Base-by-base conservation (phyloP, 1,140 invertebrate species). In the Aleiodes sp. region DNA sequence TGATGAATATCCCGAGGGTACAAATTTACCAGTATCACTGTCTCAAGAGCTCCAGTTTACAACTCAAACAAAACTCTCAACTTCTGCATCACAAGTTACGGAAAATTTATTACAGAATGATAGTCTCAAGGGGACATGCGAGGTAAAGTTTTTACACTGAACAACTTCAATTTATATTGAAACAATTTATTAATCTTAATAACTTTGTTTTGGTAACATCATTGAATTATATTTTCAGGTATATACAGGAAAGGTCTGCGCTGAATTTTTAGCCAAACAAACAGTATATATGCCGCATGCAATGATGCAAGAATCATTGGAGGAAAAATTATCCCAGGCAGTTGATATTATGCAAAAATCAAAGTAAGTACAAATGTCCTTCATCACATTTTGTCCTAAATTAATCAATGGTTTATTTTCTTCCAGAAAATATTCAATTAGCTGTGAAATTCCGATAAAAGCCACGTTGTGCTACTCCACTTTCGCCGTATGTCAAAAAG, bases 391-490 rank as follows among this genome's bases (percentile, higher is more conserved):
- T 16, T 12, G 19, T 4, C 46, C 14, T 7, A 52, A 52, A 7
- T 52, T 7, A 52, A 2, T 16, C 31, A 35, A 4, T n/a, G n/a
- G 2, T 52, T 9, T 52, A 9, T n/a, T 1, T 19, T 12, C 10
- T 52, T 52, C 46, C 46, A 52, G 46, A 16, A 94, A 95, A 72
- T 89, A 96, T 46, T 93, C 93, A 37, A 82, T 88, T 21, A 90
- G 91, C 71, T 96, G 94, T 82, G 88, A 91, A 71, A 89, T 90
- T 33, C 96, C 93, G 83, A 94, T 93, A 0, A 86, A 92, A 31
- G 94, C 94, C 0, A 96, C 95, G 56, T 87, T 98, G 14, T 99
- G 97, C 81, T 96, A 93, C 77, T 94, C 94, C 26, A 93, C 94
- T 7, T 96, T 98, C 85, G 96, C 96, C 0, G 90, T 97, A 33